phyloP scores from a whole-genome alignment of 2,113 vertebrate species.

The Empidonax alnorum region DNA sequence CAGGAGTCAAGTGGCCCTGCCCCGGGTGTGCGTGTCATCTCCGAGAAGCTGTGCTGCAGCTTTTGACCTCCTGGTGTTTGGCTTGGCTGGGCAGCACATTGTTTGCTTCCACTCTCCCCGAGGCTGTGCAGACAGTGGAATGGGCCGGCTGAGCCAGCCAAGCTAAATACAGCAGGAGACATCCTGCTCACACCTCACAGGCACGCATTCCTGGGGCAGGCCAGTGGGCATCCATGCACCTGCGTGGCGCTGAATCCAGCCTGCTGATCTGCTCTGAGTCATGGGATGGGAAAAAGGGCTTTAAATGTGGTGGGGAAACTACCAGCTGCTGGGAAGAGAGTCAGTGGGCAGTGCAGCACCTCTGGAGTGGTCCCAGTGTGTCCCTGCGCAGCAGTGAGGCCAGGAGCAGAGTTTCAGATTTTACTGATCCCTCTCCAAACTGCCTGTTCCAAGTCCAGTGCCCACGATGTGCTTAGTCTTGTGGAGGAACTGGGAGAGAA shows the following conservation, averaged over 20 bases:
- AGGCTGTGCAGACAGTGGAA: background rate
- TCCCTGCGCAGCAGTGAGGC: background rate
- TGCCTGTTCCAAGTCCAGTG: background rate
- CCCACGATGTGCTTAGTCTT: background rate
- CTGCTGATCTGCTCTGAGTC: background rate
- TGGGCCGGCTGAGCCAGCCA: background rate
- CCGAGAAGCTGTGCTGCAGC: fast-evolving
- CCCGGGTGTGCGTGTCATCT: fast-evolving
- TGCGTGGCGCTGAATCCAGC: background rate
- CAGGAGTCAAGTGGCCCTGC: background rate
- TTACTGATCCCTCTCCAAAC: background rate
- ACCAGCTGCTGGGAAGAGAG: background rate
- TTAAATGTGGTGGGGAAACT: background rate
- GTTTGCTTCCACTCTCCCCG: background rate
- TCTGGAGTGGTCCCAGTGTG: fast-evolving
- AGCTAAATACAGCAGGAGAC: background rate
- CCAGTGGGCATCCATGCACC: background rate
- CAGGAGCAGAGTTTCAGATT: background rate
- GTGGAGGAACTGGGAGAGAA: background rate
- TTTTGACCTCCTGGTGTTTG: background rate
- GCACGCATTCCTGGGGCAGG: background rate
- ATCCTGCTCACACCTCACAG: background rate
- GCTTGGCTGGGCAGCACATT: background rate
- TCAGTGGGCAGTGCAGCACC: background rate
- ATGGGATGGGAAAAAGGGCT: background rate